Base-by-base conservation (phyloP, 2,888 invertebrate genomes). In the Prenolepis imparis region DNA sequence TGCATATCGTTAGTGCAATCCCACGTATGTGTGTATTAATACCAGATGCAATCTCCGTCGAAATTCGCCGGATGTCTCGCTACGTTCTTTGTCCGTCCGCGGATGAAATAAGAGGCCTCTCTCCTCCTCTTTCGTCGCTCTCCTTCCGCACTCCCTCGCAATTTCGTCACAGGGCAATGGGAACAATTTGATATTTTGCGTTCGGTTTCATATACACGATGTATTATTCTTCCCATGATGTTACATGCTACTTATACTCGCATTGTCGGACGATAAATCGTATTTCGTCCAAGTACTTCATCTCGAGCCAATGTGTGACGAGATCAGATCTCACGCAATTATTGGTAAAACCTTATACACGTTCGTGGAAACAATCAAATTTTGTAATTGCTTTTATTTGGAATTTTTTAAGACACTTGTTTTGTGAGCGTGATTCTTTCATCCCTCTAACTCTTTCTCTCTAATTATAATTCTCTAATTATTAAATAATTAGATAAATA, bases 51-150 rank as follows among this genome's bases (percentile, higher is more conserved):
- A 90, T 91, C 89, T 88, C 91, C 91, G 88, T 90, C 89, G 90
- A 91, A 92, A 92, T 92, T 92, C 87, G 89, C 92, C 92, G 92
- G 92, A 92, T 92, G 90, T 91, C 89, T 92, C 88, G 91, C 88
- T 87, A 87, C 87, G 89, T 89, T 90, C 90, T 91, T 92, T 92
- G 92, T 92, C 91, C 87, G 90, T 89, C 88, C 52, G 52, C 82
- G 90, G 90, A 91, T 90, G 90, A 91, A 90, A 28, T 28, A 3
- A 90, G 90, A 85, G 84, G 83, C 44, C n/a, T 36, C 18, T 44
- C 44, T 39, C 41, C 57, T 28, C 59, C 44, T 28, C 70, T 28
- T 39, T 5, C 77, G 57, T 32, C 70, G 70, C 87, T 85, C 68
- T 87, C 68, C 61, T 85, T 86, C 78, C 72, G 78, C 41, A 36